Percentiles rank a stretch among this genome's conserved stretches.
These are phyloP conservation scores for Cephus spinipes DNA, from an alignment of 2,888 invertebrate species.

Conservation along the genomic window DNA sequence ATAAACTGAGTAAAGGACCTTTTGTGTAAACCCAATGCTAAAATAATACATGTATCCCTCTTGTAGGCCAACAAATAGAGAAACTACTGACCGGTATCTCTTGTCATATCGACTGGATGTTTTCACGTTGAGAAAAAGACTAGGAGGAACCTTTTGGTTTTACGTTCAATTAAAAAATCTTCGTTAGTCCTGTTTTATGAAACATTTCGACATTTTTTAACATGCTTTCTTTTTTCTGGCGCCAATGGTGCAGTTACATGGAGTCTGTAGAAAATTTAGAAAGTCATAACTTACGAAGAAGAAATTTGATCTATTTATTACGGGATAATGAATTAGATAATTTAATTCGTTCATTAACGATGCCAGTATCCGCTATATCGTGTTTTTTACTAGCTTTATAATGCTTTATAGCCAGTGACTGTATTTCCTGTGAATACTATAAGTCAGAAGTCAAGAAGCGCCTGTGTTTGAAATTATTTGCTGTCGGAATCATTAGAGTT, in stretches of 20 bases:
- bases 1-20: slow-evolving; percentile 44
- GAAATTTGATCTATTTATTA: not conserved
- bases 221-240: not conserved
- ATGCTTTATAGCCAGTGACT: not conserved
- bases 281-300: not conserved
- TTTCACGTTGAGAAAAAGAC: not conserved
- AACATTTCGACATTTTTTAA: not conserved
- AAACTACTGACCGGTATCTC: not conserved
- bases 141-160: not conserved
- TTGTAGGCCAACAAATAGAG: not conserved
- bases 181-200: not conserved
- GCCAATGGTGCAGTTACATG: not conserved
- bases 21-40: slow-evolving; percentile 55
- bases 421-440: not conserved
- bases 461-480: not conserved
- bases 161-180: not conserved
- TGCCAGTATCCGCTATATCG: not conserved
- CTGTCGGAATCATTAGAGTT: no score
- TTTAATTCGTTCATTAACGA: not conserved
- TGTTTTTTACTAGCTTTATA: not conserved
- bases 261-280: not conserved
- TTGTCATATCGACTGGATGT: not conserved
- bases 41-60: slow-evolving; percentile 49
- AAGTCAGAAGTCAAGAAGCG: not conserved
- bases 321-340: not conserved